Conservation (phyloP, 2,113 vertebrate species). For the Erpornis zantholeuca region DNA sequence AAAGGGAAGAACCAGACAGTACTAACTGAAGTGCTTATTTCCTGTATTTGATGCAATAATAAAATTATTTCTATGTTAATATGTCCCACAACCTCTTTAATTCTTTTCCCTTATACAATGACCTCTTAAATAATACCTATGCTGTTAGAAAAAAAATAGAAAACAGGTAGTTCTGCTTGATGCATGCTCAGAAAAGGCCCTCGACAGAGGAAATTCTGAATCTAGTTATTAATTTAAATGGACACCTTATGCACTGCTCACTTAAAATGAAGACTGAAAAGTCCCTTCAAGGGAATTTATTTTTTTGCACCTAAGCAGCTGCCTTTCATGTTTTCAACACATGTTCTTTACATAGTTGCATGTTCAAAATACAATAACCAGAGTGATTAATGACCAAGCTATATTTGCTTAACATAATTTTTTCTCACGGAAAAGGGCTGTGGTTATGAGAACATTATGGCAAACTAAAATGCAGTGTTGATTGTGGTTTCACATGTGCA, state of each 20-base stretch:
- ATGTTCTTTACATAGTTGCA: accelerated
- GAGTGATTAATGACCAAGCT: neutral
- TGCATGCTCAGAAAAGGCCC: neutral
- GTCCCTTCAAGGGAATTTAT: neutral
- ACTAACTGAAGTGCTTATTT: neutral
- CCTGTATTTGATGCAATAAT: neutral
- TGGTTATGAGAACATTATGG: neutral
- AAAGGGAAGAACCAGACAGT: neutral
- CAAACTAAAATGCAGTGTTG: neutral
- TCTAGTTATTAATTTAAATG: constrained; percentile 4
- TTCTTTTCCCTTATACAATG: neutral
- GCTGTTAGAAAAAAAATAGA: neutral
- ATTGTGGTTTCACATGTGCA: neutral
- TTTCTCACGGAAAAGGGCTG: neutral
- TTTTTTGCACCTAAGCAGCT: neutral
- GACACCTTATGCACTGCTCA: neutral
- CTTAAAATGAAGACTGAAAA: constrained; percentile 7
- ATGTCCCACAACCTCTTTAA: neutral
- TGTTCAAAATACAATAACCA: neutral
- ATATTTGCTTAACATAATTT: neutral
- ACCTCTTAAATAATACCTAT: neutral
- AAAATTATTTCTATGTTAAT: neutral
- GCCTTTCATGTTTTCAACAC: neutral
- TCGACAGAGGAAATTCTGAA: neutral
- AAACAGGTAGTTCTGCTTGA: neutral